Base-by-base conservation (phyloP, 2,797 vertebrate genomes). In the Buphagus erythrorhynchus region DNA sequence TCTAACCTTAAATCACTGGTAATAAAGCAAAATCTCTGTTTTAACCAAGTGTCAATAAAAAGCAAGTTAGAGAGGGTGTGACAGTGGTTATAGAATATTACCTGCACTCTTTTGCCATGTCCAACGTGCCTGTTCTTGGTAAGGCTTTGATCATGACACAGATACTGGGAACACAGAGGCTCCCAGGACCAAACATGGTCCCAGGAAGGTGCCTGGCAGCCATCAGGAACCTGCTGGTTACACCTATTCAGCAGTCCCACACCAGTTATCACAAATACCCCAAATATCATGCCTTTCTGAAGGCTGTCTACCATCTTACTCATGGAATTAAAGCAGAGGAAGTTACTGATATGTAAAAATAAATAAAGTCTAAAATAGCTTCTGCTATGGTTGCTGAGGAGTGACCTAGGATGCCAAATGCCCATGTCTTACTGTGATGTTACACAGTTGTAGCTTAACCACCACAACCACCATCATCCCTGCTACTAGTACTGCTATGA, bases 381-480 rank as follows among this genome's bases (percentile, higher is more conserved):
- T 76, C 63, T 67, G 31, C 51, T 72, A 0, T 24, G 24, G 7
- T 19, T 73, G 58, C 48, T 78, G 54, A 48, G 31, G 40, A 73
- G 63, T 13, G 21, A 55, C 16, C 33, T 51, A 40, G 22, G 16
- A 40, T 58, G n/a, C 11, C 59, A 77, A 62, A 55, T 38, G 35
- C 7, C 33, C 0, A 0, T 26, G 28, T n/a, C 21, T 74, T 54
- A 17, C 40, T 55, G 26, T 36, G 48, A 20, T n/a, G 14, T 58
- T 63, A 54, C 3, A 43, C n/a, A 31, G 10, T 46, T 81, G 29
- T 7, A 18, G 4, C 61, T 75, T 49, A 55, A 54, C 19, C 33
- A 26, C 14, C 42, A 43, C 2, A 12, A 43, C 25, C 29, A 20
- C 8, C 17, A 45, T 19, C 35, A 29, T 10, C 20, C 40, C 43